Base-by-base conservation (phyloP, 2,113 vertebrate genomes). In the Corvus cornix region DNA sequence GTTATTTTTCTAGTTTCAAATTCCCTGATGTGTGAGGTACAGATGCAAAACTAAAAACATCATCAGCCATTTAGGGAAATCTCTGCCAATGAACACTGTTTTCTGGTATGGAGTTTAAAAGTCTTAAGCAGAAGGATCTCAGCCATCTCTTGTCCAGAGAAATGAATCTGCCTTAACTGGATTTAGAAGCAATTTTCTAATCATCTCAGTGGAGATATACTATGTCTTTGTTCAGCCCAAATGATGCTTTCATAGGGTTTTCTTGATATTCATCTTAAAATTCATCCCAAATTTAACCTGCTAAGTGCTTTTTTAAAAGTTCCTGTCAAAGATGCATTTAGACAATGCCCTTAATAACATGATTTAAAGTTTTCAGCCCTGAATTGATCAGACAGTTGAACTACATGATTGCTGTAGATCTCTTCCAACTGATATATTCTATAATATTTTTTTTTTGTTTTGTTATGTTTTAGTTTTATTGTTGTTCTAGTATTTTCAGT, bases 21-120 rank as follows among this genome's bases (percentile, higher is more conserved):
- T 90, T 80, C 35, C 11, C 13, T 0, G 0, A 11, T 12, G 3
- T 30, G 4, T 35, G 24, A 6, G 3, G 10, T 67, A 55, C 2
- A 39, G 24, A 33, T 0, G 0, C 13, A 77, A 87, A 88, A 81
- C 6, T 24, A 35, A 49, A 81, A 69, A 16, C 0, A 2, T 37
- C 5, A 28, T 58, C 11, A 48, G 7, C 6, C 9, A 37, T 35
- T 80, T 31, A 69, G 8, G 24, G 11, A 67, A 62, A 67, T 49
- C 3, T 53, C 17, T 73, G 9, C 5, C 7, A 58, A 30, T 30
- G 10, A 60, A 37, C 2, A 11, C 14, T 35, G 23, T 78, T 56
- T 86, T 33, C 24, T 62, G 43, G 4, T 58, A 17, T 2, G 7
- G n/a, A 3, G 8, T 75, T 89, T 67, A 63, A 84, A 80, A 46